These are phyloP conservation scores for Brevimyrus niger DNA, from an alignment of 2,113 vertebrate species.

Conservation along the genomic window DNA sequence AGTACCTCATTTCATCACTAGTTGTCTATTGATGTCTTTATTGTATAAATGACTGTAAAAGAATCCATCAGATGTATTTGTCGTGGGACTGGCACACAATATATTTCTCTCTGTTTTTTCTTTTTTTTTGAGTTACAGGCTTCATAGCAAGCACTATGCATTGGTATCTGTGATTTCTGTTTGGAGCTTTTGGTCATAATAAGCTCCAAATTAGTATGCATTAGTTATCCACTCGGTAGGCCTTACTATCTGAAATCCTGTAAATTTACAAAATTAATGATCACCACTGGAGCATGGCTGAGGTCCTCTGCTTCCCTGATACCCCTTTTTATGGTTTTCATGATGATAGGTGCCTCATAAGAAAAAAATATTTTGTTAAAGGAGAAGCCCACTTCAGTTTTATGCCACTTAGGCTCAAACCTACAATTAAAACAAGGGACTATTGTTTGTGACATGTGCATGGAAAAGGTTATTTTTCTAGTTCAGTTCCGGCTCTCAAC, in stretches of 20 bases:
- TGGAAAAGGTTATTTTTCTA: background rate
- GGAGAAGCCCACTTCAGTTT: background rate
- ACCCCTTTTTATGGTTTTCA: background rate
- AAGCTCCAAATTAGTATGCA: background rate
- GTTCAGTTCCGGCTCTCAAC: background rate
- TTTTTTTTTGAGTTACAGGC: background rate
- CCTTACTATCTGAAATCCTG: background rate
- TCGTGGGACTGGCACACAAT: background rate
- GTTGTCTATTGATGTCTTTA: background rate
- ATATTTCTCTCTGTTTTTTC: background rate
- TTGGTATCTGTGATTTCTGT: background rate
- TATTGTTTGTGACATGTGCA: background rate
- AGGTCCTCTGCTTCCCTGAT: background rate
- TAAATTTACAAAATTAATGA: background rate
- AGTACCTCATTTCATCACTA: background rate
- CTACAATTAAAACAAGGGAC: background rate
- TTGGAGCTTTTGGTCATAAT: background rate
- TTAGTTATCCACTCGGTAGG: background rate
- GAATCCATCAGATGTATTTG: background rate
- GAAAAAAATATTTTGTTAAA: background rate
- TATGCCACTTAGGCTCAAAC: background rate
- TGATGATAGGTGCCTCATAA: background rate
- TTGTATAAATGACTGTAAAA: background rate
- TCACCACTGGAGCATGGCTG: background rate
- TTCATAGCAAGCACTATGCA: background rate